A percentile compares a stretch with the other conserved stretches of the same genome.
Evolutionary conservation across 2,797 vertebrate genomes (phyloP).

Genomic region (Melanogrammus aeglefinus): DNA sequence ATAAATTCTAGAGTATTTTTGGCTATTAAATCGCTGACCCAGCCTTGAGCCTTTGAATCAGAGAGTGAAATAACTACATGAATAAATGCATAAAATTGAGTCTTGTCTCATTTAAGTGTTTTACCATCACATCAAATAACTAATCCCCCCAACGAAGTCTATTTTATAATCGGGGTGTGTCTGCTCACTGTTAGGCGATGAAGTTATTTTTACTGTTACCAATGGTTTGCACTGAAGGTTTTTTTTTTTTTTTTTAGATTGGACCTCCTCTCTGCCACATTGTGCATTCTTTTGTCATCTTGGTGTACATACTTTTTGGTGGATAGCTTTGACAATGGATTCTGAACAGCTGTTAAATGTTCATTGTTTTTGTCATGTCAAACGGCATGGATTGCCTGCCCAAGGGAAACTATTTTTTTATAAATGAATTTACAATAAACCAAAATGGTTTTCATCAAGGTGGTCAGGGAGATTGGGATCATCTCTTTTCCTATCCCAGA

Average conservation of each 20-base stretch:
- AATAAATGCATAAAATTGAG: constrained; percentile 82
- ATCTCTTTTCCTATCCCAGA: constrained; percentile 1
- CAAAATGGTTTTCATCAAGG: not conserved
- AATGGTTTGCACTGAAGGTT: not conserved
- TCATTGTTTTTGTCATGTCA: not conserved
- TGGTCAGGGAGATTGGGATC: not conserved
- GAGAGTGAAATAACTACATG: constrained; percentile 81
- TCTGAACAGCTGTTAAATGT: not conserved
- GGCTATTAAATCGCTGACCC: constrained; percentile 77
- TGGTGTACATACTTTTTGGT: not conserved
- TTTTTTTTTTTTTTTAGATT: not conserved
- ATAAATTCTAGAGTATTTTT: constrained; percentile 77
- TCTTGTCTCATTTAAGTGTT: constrained; percentile 74
- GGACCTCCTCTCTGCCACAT: not conserved
- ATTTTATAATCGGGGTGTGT: not conserved
- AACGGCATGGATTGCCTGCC: not conserved
- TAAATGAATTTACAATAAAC: not conserved
- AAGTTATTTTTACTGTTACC: not conserved
- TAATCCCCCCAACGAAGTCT: constrained; percentile 15
- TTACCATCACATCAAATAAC: constrained; percentile 39
- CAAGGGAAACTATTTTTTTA: not conserved
- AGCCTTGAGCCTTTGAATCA: constrained; percentile 79
- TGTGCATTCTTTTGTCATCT: not conserved
- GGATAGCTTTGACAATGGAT: not conserved
- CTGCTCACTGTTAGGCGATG: constrained; percentile 8